phyloP scores from a whole-genome alignment of 2,797 vertebrate species.

The Molossus molossus region DNA sequence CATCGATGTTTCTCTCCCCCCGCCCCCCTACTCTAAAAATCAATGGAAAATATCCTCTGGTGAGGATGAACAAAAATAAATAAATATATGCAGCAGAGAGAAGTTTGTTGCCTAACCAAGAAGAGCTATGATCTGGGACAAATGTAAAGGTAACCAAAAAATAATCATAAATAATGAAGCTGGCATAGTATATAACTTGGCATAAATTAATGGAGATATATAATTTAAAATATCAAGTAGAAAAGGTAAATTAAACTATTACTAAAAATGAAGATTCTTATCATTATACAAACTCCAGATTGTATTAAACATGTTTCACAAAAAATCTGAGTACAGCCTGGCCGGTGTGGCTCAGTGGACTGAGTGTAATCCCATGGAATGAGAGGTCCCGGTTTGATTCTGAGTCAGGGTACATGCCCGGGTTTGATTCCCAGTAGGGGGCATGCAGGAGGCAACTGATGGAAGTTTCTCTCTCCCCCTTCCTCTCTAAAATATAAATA shows the following conservation, averaged over 20 bases:
- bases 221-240: slow-evolving; percentile 14
- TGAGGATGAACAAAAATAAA: too few species aligned
- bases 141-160: slow-evolving; percentile 26
- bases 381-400: too few species aligned
- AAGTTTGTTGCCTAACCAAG: slow-evolving; percentile 31
- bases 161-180: slow-evolving; percentile 3
- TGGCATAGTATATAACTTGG: neutral
- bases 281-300: slow-evolving; percentile 32
- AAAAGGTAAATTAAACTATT: neutral
- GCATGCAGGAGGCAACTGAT: too few species aligned
- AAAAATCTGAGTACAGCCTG: neutral
- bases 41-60: too few species aligned
- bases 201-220: neutral
- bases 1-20: too few species aligned
- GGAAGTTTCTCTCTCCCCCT: too few species aligned
- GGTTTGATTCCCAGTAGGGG: too few species aligned
- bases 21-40: neutral
- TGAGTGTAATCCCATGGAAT: too few species aligned
- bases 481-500: too few species aligned
- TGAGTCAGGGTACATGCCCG: too few species aligned
- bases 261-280: slow-evolving; percentile 57
- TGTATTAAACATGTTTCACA: slow-evolving; percentile 6
- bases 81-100: too few species aligned
- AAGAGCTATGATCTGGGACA: neutral
- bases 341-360: too few species aligned